Base-by-base conservation (phyloP, 2,888 invertebrate species). In the Acleris holmiana region DNA sequence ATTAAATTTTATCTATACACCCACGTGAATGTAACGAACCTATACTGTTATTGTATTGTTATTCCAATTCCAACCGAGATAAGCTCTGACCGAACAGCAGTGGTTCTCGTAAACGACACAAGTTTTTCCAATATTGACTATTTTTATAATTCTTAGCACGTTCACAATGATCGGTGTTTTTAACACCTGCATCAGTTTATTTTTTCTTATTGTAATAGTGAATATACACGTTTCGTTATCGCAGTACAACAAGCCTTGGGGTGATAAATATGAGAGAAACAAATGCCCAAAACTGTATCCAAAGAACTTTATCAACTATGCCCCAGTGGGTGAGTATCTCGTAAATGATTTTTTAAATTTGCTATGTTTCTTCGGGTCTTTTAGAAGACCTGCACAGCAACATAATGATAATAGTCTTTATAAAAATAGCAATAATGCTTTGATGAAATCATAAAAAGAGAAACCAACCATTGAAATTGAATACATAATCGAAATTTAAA, bases 201-300 rank as follows among this genome's bases (percentile, higher is more conserved):
- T 83, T 70, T 74, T 79, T 69, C 70, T 84, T 67, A 67, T 86
- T 66, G 70, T 86, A 69, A 71, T 77, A 60, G 61, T 85, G 19
- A 82, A 84, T 68, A 70, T 88, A 48, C 81, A 73, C 71, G 65
- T 82, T 67, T 80, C 85, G 15, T 69, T 83, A 40, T 81, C 89
- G 44, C 85, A 89, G 59, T 93, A 85, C 69, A 91, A 83, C 70
- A 92, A 92, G 76, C 82, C 83, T 58, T 93, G 91, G 91, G 86
- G 74, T 76, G 90, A 91, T 63, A 91, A 89, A 73, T 91, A 91
- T 76, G 93, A 91, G 76, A 89, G 77, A 76, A 89, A 89, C 72
- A 84, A 92, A 62, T 94, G 94, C 72, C 93, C 94, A 1, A 92
- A 91, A 71, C 77, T 94, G 25, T 93, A 91, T 76, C 93, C 93